Evolutionary conservation across 2,113 vertebrate species (phyloP).

Genomic region (Tretioscincus oriximinensis): DNA sequence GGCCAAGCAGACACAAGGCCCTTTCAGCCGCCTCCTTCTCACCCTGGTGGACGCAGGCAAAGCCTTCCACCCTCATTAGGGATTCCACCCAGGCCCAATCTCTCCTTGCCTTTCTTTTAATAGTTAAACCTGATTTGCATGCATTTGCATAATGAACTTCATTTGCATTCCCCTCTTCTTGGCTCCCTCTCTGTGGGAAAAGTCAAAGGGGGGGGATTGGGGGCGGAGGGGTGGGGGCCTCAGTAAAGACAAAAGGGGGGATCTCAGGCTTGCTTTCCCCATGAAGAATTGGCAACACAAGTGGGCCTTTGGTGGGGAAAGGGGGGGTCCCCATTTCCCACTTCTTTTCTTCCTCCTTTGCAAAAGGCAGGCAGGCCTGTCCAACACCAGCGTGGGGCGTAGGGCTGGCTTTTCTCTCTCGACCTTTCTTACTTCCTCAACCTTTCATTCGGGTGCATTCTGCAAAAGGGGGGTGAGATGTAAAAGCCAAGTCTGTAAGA

Average conservation of each 20-base stretch:
- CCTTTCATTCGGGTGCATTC: conserved; percentile 50
- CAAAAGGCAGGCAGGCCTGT: conserved; percentile 40
- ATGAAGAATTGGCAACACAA: conserved; percentile 42
- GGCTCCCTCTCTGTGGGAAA: conserved; percentile 94
- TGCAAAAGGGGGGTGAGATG: not conserved
- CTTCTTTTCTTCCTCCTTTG: conserved; percentile 29
- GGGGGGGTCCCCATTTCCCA: not conserved
- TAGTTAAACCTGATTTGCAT: conserved; percentile 99
- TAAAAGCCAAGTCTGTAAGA: not conserved
- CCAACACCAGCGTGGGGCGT: conserved; percentile 49
- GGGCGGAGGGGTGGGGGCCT: conserved; percentile 57
- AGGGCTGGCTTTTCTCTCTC: conserved; percentile 34
- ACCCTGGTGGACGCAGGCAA: conserved; percentile 13
- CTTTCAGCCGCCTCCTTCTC: conserved; percentile 38
- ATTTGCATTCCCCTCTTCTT: conserved; percentile 97
- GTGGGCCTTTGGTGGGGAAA: no score
- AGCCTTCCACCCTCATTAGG: conserved; percentile 72
- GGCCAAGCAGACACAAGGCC: conserved; percentile 29
- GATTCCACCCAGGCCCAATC: conserved; percentile 73
- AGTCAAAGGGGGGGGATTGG: conserved; percentile 82
- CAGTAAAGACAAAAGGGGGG: conserved; percentile 68
- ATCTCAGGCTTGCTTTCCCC: conserved; percentile 26
- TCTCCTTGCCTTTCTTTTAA: conserved; percentile 82
- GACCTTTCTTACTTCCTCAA: conserved; percentile 38
- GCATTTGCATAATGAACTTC: conserved; percentile 98